phyloP scores from a whole-genome alignment of 2,888 invertebrate species.

The Sinhomidia bicolor region DNA sequence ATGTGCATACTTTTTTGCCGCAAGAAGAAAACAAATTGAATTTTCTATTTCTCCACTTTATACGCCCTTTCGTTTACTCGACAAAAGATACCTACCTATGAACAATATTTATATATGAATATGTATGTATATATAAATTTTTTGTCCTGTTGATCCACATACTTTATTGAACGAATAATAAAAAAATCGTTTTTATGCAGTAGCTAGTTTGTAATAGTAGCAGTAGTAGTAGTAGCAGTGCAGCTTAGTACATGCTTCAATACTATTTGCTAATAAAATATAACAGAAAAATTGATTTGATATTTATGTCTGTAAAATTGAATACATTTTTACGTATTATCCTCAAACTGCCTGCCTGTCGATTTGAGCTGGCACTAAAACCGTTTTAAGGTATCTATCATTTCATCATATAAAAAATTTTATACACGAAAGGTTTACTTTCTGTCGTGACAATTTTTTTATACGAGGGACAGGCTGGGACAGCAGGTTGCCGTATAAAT shows the following conservation, averaged over 20 bases:
- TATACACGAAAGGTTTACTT: conserved; percentile 1
- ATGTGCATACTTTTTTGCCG: conserved; percentile 4
- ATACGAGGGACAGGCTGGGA: not conserved
- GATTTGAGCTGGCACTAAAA: not conserved
- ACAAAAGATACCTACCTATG: too few species aligned
- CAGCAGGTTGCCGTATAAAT: not conserved
- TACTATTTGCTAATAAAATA: conserved; percentile 36
- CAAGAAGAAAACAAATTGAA: not conserved
- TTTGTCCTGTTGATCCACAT: not conserved
- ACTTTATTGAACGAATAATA: not conserved
- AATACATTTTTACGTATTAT: not conserved
- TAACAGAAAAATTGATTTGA: conserved; percentile 9
- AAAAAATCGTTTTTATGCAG: not conserved
- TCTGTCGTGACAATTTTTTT: conserved; percentile 6
- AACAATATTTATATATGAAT: too few species aligned
- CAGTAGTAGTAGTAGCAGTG: too few species aligned
- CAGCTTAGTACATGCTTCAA: not conserved
- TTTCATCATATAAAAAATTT: not conserved
- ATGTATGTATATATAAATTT: too few species aligned
- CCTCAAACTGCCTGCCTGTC: not conserved
- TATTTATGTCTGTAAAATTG: not conserved
- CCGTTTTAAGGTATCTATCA: not conserved
- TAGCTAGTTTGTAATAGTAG: not conserved
- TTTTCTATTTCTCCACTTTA: not conserved
- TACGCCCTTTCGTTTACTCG: not conserved